These are phyloP conservation scores for Ellobium chinense DNA, from an alignment of 2,888 invertebrate species.

Conservation along the genomic window DNA sequence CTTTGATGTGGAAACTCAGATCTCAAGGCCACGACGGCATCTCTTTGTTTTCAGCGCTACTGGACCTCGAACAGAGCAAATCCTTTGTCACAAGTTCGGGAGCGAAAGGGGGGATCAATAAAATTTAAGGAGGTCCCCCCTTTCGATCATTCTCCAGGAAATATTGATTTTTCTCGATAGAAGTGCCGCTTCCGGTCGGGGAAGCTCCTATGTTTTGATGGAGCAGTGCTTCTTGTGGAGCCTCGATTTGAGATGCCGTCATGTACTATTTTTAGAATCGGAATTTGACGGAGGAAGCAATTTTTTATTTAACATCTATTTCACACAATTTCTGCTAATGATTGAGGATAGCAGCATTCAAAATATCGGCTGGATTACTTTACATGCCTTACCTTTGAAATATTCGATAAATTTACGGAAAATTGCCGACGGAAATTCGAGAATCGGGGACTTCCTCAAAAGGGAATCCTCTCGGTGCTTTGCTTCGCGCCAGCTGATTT, in stretches of 20 bases:
- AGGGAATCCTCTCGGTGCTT: conserved; percentile 36
- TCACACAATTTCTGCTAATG: too few species aligned
- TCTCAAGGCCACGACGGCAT: conserved; percentile 47
- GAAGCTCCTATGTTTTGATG: conserved; percentile 50
- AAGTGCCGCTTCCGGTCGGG: conserved; percentile 57
- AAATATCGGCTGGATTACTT: too few species aligned
- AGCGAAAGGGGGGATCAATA: conserved; percentile 51
- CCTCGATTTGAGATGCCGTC: conserved; percentile 40
- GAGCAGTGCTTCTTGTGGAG: conserved; percentile 43
- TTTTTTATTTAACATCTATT: not conserved
- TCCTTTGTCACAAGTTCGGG: conserved; percentile 49
- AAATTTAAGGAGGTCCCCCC: conserved; percentile 47
- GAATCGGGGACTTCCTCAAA: conserved; percentile 41
- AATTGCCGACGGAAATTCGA: not conserved
- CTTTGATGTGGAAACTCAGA: conserved; percentile 35
- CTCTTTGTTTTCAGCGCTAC: conserved; percentile 45
- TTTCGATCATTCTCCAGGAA: conserved; percentile 38
- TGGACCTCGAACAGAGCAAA: conserved; percentile 43
- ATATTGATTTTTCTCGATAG: conserved; percentile 53
- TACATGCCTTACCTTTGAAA: not conserved
- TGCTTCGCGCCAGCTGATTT: conserved; percentile 40
- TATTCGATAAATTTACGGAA: not conserved
- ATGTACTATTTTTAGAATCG: conserved; percentile 47
- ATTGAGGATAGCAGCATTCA: too few species aligned
- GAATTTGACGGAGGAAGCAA: not conserved